Base-by-base conservation (phyloP, 2,113 vertebrate genomes). In the Serilophus lunatus region DNA sequence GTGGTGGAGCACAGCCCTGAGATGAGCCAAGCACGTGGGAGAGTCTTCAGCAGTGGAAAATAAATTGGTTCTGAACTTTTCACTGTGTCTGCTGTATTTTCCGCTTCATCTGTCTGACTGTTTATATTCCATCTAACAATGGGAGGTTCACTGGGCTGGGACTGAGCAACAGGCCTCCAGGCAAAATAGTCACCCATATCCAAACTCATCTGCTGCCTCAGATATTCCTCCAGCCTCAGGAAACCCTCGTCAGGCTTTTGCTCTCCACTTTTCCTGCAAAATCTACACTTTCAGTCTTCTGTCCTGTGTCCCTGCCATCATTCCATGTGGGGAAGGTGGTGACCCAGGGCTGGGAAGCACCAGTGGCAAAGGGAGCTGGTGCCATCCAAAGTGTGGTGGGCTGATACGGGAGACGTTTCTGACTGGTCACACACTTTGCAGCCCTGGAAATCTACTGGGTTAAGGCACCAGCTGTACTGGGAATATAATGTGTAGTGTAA, bases 31-130 rank as follows among this genome's bases (percentile, higher is more conserved):
- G 66, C 4, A 3, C 11, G 28, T n/a, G 47, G 51, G 68, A 54
- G 69, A 4, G 2, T 51, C 80, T 56, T 89, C 95, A 88, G 89
- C 86, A 61, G 47, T 45, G 59, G 56, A 61, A 93, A 96, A 95
- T 31, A 69, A 92, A 79, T 40, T 63, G 42, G 56, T 82, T 79
- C 45, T 71, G 76, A 65, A 45, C 54, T 50, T 63, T 90, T 35
- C 88, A 47, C 72, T 64, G 80, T 81, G 44, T 50, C 68, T 74
- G 64, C 69, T 54, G 18, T 40, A 38, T 95, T 97, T 91, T 76
- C 61, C 2, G 1, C 88, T 89, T 91, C 71, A 72, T 16, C 63
- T 78, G 8, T 50, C 81, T 77, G 63, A 78, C 56, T 79, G 50
- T 9, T 71, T n/a, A 1, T 61, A 38, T 74, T 50, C 71, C 70